Evolutionary conservation across 2,113 vertebrate genomes (phyloP).

Genomic region (Gnathonemus echidnorhynchus): DNA sequence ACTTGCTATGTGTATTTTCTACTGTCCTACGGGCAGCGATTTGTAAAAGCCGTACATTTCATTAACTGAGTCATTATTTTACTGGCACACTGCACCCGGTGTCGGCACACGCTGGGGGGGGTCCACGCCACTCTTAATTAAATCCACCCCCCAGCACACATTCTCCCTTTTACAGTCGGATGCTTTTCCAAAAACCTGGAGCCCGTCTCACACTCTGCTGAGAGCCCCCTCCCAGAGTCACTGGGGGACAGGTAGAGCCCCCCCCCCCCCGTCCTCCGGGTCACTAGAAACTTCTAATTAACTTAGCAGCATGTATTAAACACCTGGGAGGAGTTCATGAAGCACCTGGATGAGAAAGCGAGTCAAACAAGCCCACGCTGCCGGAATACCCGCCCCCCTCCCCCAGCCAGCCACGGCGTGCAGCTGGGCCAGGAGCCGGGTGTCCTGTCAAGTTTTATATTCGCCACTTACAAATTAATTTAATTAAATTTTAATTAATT

Average conservation of each 20-base stretch:
- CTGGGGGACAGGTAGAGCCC: not conserved
- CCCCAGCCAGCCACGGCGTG: not conserved
- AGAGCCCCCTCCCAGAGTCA: not conserved
- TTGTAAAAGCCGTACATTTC: not conserved
- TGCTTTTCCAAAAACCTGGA: not conserved
- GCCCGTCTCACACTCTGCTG: not conserved
- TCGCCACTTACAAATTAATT: not conserved
- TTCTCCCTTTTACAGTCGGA: not conserved
- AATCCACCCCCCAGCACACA: not conserved
- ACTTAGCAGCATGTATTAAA: not conserved
- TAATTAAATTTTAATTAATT: conserved; percentile 10
- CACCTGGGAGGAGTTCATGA: not conserved
- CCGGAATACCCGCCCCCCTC: not conserved
- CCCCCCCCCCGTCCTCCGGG: not conserved
- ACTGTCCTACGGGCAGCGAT: not conserved
- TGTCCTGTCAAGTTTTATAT: not conserved
- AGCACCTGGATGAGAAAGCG: not conserved
- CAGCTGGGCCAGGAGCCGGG: not conserved
- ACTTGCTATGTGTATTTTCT: not conserved
- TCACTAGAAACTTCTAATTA: conserved; percentile 7
- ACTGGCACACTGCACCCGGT: not conserved
- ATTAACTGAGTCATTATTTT: conserved; percentile 13
- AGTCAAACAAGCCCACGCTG: not conserved
- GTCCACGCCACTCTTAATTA: not conserved
- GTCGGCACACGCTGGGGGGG: no score